Conservation (phyloP, 2,113 vertebrate species). For the Salvator merianae region DNA sequence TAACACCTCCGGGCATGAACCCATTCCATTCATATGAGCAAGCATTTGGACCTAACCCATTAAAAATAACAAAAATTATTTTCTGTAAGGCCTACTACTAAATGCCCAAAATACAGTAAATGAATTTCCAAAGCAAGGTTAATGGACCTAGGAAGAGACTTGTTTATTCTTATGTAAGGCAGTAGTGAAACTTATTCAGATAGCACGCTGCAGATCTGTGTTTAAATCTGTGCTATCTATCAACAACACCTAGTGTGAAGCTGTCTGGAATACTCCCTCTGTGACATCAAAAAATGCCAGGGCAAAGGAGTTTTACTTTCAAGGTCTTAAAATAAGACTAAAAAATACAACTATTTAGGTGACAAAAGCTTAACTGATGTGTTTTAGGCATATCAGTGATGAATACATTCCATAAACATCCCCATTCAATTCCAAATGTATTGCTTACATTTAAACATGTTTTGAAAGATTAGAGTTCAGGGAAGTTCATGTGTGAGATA, state of each 20-base stretch:
- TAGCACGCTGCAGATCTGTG: background rate
- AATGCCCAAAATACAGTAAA: background rate
- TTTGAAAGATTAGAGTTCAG: conserved; percentile 28
- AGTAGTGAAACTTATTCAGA: background rate
- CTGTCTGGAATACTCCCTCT: conserved; percentile 44
- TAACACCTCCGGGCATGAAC: background rate
- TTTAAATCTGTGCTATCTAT: background rate
- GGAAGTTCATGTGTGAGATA: conserved; percentile 18
- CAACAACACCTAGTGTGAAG: background rate
- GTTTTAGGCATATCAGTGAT: conserved; percentile 49
- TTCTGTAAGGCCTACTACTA: background rate
- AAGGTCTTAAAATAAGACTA: conserved; percentile 64
- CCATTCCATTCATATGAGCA: background rate
- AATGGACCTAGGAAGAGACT: background rate
- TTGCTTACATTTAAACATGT: conserved; percentile 26
- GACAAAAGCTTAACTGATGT: conserved; percentile 54
- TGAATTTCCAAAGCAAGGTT: background rate
- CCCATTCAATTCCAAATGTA: conserved; percentile 26
- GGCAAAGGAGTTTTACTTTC: conserved; percentile 67
- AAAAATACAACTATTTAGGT: conserved; percentile 78
- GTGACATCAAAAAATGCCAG: conserved; percentile 58
- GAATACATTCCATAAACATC: conserved; percentile 40
- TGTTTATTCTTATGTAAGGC: background rate
- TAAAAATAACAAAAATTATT: background rate
- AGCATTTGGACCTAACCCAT: background rate